These are phyloP conservation scores for Ferdinandea cuprea DNA, from an alignment of 2,888 invertebrate species.

Conservation along the genomic window DNA sequence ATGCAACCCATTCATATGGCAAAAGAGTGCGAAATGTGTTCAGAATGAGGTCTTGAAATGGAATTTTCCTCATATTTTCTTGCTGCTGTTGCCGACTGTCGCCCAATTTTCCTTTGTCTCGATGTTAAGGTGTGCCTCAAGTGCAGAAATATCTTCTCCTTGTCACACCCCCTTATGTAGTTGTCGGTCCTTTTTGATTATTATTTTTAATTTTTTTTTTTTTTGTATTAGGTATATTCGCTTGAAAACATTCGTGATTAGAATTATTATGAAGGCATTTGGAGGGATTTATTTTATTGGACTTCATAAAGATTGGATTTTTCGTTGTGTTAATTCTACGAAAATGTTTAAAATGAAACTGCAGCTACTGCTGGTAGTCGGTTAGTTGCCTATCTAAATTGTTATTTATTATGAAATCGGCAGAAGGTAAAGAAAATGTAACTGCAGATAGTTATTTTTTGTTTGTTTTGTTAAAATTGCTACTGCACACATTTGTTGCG, in stretches of 20 bases:
- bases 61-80: constrained; percentile 57
- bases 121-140: constrained; percentile 44
- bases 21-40: constrained; percentile 40
- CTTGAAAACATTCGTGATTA: constrained; percentile 56
- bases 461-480: constrained; percentile 4
- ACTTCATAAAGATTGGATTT: constrained; percentile 24
- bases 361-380: constrained; percentile 34
- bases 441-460: constrained; percentile 20
- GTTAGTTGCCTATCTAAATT: constrained; percentile 54
- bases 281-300: constrained; percentile 40
- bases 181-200: constrained; percentile 32
- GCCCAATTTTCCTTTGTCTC: constrained; percentile 69
- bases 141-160: neutral
- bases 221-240: too few species aligned
- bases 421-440: constrained; percentile 52
- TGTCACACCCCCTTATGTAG: neutral
- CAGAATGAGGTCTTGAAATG: constrained; percentile 70
- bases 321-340: constrained; percentile 51
- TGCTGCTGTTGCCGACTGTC: constrained; percentile 46
- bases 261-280: constrained; percentile 69
- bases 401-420: constrained; percentile 72
- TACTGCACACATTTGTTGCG: constrained; percentile 5
- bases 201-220: neutral
- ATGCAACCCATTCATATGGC: neutral
- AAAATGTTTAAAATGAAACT: constrained; percentile 50